Percentiles rank a stretch among this genome's conserved stretches.
Conservation (phyloP, 2,888 invertebrate genomes). For the Phortica magna region DNA sequence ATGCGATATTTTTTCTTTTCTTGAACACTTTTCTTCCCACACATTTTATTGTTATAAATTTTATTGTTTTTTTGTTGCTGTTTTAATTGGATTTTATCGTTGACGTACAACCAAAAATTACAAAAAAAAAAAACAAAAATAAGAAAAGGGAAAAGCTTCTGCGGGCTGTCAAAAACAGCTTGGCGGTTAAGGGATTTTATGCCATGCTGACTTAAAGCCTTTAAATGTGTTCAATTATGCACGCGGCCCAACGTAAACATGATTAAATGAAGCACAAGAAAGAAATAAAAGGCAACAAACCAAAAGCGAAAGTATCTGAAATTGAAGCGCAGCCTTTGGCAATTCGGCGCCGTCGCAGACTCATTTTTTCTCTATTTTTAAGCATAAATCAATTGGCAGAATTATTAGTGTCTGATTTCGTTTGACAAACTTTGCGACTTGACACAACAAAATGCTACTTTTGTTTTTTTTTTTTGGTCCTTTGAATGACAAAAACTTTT, state of each 20-base stretch:
- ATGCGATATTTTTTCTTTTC: neutral
- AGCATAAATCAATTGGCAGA: conserved; percentile 14
- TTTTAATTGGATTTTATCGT: neutral
- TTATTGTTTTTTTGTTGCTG: neutral
- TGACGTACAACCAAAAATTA: neutral
- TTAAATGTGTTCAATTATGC: too few relatives aligned
- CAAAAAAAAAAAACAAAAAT: neutral
- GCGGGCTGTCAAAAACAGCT: too few relatives aligned
- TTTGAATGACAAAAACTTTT: neutral
- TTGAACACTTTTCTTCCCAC: neutral
- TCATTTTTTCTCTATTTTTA: neutral
- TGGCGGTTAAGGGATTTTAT: too few relatives aligned
- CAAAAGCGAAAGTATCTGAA: neutral
- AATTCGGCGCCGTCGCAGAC: too few relatives aligned
- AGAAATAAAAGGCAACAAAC: neutral
- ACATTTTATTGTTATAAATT: neutral
- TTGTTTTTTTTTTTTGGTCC: neutral
- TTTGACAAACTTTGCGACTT: conserved; percentile 8
- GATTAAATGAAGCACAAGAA: neutral
- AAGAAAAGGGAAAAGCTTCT: too few relatives aligned
- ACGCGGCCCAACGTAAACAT: neutral
- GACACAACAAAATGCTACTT: neutral
- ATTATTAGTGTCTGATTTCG: neutral
- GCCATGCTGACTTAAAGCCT: too few relatives aligned
- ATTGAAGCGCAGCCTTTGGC: too few relatives aligned